Percentiles rank a stretch among this genome's conserved stretches.
Conservation (phyloP, 2,888 invertebrate species). For the Suillia variegata region DNA sequence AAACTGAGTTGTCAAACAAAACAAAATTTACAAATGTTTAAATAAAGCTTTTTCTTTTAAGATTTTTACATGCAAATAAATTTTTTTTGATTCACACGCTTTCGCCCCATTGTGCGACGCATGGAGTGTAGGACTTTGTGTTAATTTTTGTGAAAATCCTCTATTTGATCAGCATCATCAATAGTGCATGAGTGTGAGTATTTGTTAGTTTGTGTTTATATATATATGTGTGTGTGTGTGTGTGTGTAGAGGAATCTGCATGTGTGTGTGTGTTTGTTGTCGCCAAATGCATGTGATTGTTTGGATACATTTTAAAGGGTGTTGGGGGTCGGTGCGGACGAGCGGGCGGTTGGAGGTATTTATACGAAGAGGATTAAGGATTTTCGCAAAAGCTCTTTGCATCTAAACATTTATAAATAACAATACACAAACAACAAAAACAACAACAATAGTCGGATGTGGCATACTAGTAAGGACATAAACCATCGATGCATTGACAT, state of each 20-base stretch:
- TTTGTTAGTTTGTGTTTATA: constrained; percentile 9
- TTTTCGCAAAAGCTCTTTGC: constrained; percentile 20
- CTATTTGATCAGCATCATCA: constrained; percentile 39
- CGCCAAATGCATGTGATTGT: not conserved
- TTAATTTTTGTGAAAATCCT: constrained; percentile 43
- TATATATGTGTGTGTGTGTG: constrained; percentile 8
- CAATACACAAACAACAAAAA: too few species aligned
- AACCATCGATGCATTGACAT: not conserved
- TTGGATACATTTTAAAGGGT: constrained; percentile 9
- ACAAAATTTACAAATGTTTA: too few species aligned
- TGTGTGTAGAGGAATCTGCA: constrained; percentile 13
- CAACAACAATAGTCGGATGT: too few species aligned
- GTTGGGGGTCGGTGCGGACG: too few species aligned
- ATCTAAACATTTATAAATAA: constrained; percentile 21
- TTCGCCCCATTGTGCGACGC: too few species aligned
- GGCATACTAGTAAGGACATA: not conserved
- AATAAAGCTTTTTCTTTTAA: too few species aligned
- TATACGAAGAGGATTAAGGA: constrained; percentile 24
- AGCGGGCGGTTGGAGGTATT: too few species aligned
- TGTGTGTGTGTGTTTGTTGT: constrained; percentile 19
- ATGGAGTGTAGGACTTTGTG: constrained; percentile 29
- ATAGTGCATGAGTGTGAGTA: constrained; percentile 12
- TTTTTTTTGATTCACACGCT: too few species aligned
- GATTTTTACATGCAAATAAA: too few species aligned
- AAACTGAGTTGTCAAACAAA: too few species aligned